These are phyloP conservation scores for Apostichopus californicus DNA, from an alignment of 35 echinoderm and acorn worm species.

Conservation along the genomic window DNA sequence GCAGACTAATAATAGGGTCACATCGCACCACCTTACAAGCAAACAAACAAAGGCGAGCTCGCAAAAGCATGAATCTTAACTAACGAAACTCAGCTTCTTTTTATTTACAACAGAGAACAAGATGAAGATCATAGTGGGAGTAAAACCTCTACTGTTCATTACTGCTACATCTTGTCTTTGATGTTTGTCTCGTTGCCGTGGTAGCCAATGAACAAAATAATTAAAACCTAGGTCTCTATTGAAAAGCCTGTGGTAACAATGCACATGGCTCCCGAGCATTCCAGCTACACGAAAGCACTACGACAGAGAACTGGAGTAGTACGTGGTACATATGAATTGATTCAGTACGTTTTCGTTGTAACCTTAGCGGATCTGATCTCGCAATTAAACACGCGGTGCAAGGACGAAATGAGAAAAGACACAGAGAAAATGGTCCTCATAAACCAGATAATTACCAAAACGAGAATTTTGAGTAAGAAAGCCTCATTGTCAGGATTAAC, in stretches of 20 bases:
- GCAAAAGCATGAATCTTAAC: not conserved
- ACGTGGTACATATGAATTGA: too few relatives aligned
- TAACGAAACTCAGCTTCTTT: not conserved
- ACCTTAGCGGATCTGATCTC: not conserved
- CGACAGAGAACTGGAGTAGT: too few relatives aligned
- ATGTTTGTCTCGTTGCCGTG: slow-evolving; percentile 33
- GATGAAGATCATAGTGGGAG: not conserved
- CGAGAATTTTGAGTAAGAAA: not conserved
- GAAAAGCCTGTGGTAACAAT: not conserved
- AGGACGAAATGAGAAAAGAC: not conserved
- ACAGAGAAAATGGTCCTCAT: not conserved
- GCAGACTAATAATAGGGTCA: not conserved
- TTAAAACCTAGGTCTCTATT: slow-evolving; percentile 20
- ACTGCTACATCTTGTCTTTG: slow-evolving; percentile 22
- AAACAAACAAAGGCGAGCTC: not conserved
- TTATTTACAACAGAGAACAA: not conserved
- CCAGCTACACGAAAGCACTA: too few relatives aligned
- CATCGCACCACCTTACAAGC: not conserved
- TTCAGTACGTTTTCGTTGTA: not conserved
- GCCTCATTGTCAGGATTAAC: not conserved
- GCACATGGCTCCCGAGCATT: not conserved
- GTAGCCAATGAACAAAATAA: not conserved
- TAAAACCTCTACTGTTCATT: not conserved
- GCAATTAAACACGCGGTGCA: not conserved
- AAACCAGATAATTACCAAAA: not conserved